These are phyloP conservation scores for Callyntrura sp. DNA, from an alignment of 2,888 invertebrate genomes.

Conservation along the genomic window DNA sequence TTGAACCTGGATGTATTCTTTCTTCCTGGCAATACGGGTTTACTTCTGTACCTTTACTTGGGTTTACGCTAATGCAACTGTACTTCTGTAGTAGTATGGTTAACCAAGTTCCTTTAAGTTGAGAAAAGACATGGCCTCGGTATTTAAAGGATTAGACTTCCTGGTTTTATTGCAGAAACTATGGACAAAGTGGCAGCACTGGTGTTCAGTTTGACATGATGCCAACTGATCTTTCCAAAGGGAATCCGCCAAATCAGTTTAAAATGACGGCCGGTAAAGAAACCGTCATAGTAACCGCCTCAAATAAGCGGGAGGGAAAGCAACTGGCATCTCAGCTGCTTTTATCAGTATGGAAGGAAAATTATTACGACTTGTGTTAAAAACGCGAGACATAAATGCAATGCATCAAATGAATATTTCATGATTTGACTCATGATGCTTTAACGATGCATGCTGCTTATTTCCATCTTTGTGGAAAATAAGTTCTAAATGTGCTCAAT, in stretches of 20 bases:
- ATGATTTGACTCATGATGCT: no score
- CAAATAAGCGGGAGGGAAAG: constrained; percentile 97
- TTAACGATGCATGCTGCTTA: background rate
- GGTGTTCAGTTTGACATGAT: constrained; percentile 95
- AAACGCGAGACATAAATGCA: background rate
- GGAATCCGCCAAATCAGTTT: constrained; percentile 96
- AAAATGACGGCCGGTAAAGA: constrained; percentile 98
- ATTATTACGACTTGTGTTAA: background rate
- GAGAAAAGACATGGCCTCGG: background rate
- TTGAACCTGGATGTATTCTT: no score
- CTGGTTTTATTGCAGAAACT: constrained; percentile 88
- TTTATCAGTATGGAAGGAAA: constrained; percentile 79
- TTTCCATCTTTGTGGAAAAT: background rate
- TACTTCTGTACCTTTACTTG: no score
- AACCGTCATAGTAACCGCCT: constrained; percentile 90
- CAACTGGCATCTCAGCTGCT: constrained; percentile 96
- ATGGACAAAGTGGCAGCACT: constrained; percentile 93
- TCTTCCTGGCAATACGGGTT: no score
- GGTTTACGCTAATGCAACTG: no score
- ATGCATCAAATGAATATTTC: no score
- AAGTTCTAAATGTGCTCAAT: background rate
- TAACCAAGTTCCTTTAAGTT: background rate
- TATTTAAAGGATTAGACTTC: background rate
- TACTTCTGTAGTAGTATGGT: no score
- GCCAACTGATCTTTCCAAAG: constrained; percentile 87